Evolutionary conservation across 92 coral and sea anemone genomes (phyloP), one percentile per base, ranked within the genome.

Genomic region (Epizoanthus illoricatus): DNA sequence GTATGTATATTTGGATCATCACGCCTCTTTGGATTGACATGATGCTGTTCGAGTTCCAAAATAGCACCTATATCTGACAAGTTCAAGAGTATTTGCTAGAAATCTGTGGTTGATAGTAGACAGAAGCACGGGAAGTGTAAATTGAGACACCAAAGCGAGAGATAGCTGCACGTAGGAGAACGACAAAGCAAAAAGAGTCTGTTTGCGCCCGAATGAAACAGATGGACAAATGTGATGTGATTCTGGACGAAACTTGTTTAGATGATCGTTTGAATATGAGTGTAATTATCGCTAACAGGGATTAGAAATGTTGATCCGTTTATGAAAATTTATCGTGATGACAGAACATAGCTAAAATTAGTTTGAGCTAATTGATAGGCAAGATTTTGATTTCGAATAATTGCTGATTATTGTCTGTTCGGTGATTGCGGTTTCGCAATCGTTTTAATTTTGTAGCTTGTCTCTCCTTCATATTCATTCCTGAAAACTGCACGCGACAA

Each of bases 271-370:
- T 55, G 76, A 85, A 88, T 80, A 75, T 86, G 83, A 60, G 73
- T 65, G 89, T 85, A 89, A 89, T 85, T 89, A 89, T 75, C 88
- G 72, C 83, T 28, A 84, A 84, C 86, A 74, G 60, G 86, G 89
- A 68, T 85, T 88, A 84, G 42, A 69, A 81, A 74, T 80, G 79
- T 39, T 85, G 89, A 88, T 88, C 91, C 89, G 91, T 88, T 88
- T 88, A 88, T 61, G 74, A 68, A 74, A 80, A 85, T 88, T 85
- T 80, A 85, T 88, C 81, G 79, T 76, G 92, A 81, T 85, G 92
- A 89, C 89, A 85, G 89, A 21, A 69, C 64, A 74, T 49, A 66
- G 92, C 84, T 80, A 89, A 89, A 86, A 85, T 85, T 89, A 85
- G 92, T 81, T 81, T 63, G 70, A 74, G 81, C 66, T 85, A 89